Percentiles rank a stretch among this genome's conserved stretches.
Evolutionary conservation across 2,113 vertebrate genomes (phyloP).

Genomic region (Microtus montanus): DNA sequence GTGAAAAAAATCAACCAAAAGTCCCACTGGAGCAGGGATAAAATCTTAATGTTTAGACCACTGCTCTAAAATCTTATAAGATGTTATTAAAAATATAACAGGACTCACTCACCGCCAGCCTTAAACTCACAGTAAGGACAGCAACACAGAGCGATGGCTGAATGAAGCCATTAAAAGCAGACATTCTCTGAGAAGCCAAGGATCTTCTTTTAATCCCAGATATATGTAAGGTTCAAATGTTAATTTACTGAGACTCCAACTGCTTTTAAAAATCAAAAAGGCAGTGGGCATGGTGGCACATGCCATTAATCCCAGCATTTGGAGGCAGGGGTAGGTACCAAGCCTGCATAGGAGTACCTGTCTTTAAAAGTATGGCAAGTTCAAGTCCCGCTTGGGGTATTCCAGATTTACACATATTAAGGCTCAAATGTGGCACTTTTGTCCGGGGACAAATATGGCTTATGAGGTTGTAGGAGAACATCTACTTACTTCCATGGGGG

Average conservation of each 20-base stretch:
- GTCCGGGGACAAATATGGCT: not conserved
- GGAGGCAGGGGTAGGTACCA: not conserved
- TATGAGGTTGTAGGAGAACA: not conserved
- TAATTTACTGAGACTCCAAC: slow-evolving; percentile 36
- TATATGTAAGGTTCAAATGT: slow-evolving; percentile 31
- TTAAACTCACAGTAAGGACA: not conserved
- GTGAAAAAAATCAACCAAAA: slow-evolving; percentile 43
- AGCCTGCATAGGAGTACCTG: not conserved
- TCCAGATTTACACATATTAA: not conserved
- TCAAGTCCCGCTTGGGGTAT: not conserved
- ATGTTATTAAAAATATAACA: slow-evolving; percentile 26
- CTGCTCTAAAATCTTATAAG: slow-evolving; percentile 54
- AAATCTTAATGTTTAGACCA: slow-evolving; percentile 50
- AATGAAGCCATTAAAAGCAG: slow-evolving; percentile 26
- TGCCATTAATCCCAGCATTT: not conserved
- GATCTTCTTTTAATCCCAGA: slow-evolving; percentile 4
- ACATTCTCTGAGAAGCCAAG: slow-evolving; percentile 43
- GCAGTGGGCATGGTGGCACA: not conserved
- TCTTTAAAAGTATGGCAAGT: not conserved
- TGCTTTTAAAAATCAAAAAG: slow-evolving; percentile 51
- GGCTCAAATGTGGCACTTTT: not conserved
- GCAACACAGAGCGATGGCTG: not conserved
- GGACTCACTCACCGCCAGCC: not conserved
- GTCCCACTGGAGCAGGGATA: slow-evolving; percentile 22
- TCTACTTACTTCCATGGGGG: not conserved